Conservation (phyloP, 2,113 vertebrate genomes). For the Tetraodon nigroviridis region DNA sequence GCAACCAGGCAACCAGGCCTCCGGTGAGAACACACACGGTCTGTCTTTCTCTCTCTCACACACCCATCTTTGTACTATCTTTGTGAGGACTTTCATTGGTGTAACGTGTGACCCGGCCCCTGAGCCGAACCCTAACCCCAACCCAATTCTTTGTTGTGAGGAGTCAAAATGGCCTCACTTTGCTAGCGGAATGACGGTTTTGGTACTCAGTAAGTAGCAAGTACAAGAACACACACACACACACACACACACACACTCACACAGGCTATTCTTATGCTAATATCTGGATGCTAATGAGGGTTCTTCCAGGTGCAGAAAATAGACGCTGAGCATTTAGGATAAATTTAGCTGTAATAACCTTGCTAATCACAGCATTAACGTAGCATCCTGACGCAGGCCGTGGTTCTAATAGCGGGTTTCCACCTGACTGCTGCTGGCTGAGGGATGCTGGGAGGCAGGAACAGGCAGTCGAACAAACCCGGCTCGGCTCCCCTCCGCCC, state of each 20-base stretch:
- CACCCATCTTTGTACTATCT: no score
- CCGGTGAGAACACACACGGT: no score
- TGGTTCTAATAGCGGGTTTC: slow-evolving; percentile 47
- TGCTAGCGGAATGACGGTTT: no score
- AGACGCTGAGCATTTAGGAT: slow-evolving; percentile 50
- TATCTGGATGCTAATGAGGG: slow-evolving; percentile 48
- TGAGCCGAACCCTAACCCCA: no score
- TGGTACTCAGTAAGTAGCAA: no score
- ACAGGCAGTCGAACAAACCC: slow-evolving; percentile 46
- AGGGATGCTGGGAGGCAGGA: slow-evolving; percentile 50
- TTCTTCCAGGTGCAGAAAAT: slow-evolving; percentile 56
- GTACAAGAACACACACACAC: background rate
- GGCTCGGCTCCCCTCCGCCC: slow-evolving; percentile 20
- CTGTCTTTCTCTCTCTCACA: background rate
- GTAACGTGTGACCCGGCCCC: no score
- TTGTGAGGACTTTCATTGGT: no score
- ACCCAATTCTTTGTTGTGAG: no score
- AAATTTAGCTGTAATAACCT: slow-evolving; percentile 64
- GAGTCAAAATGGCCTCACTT: no score
- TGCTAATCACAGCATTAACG: slow-evolving; percentile 54
- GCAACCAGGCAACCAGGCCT: slow-evolving; percentile 38
- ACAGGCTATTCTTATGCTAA: slow-evolving; percentile 45
- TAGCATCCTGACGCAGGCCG: slow-evolving; percentile 27
- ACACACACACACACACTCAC: background rate
- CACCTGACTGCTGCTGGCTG: slow-evolving; percentile 48